Evolutionary conservation across 2,888 invertebrate species (phyloP).

Genomic region (Caenorhabditis virilis): DNA sequence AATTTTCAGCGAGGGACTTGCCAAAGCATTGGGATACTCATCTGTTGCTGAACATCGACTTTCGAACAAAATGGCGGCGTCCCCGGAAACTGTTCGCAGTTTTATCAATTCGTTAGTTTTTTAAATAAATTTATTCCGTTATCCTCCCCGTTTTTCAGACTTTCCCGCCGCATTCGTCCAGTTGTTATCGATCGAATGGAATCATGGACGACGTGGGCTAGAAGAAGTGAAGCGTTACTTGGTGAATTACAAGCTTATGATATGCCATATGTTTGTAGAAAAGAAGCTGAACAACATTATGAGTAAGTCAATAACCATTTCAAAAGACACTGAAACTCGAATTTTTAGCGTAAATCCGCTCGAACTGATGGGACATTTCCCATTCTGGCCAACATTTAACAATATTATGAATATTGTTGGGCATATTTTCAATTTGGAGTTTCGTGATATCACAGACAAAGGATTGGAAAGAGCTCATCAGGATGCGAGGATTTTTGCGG

Average conservation of each 20-base stretch:
- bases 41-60: constrained; percentile 64
- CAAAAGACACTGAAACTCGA: background rate
- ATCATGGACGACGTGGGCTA: constrained; percentile 60
- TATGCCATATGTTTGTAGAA: constrained; percentile 64
- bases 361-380: constrained; percentile 67
- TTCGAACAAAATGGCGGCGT: constrained; percentile 66
- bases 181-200: constrained; percentile 65
- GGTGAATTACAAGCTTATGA: constrained; percentile 54
- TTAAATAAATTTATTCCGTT: background rate
- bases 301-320: constrained; percentile 43
- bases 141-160: constrained; percentile 39
- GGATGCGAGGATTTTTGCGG: constrained; percentile 60
- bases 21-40: constrained; percentile 63
- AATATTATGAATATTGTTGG: constrained; percentile 53
- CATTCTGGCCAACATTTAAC: constrained; percentile 67
- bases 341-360: constrained; percentile 58
- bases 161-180: constrained; percentile 60
- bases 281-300: constrained; percentile 64
- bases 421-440: constrained; percentile 60
- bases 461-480: constrained; percentile 60
- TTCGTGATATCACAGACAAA: constrained; percentile 59
- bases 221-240: constrained; percentile 51
- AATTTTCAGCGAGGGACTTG: constrained; percentile 59
- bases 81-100: constrained; percentile 63
- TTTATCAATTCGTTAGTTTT: constrained; percentile 60